phyloP scores from a whole-genome alignment of 2,113 vertebrate genomes.

The Galbula dea region DNA sequence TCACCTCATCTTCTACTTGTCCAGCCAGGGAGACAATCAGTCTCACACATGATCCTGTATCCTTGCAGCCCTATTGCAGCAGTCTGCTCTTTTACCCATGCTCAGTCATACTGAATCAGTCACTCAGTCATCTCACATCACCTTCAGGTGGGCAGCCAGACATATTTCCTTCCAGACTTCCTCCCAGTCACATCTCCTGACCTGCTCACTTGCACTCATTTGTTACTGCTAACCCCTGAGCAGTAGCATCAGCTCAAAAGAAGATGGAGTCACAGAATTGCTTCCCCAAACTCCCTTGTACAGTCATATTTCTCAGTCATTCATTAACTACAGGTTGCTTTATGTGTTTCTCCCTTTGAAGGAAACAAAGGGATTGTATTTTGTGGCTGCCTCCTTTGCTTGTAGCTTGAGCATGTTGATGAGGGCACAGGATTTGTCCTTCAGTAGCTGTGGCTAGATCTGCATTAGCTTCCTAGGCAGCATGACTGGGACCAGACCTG shows the following conservation, averaged over 20 bases:
- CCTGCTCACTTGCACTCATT: background rate
- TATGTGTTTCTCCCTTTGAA: background rate
- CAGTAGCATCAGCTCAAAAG: background rate
- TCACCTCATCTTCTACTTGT: background rate
- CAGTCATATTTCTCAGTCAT: background rate
- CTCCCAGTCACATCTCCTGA: background rate
- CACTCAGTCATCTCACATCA: conserved; percentile 3
- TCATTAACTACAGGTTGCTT: background rate
- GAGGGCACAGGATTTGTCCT: background rate
- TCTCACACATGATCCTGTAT: background rate
- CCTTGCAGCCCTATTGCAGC: background rate
- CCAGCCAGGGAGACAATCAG: background rate
- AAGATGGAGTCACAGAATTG: background rate
- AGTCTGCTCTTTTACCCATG: background rate
- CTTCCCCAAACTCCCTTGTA: background rate
- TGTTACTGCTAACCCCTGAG: background rate
- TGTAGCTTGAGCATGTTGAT: background rate
- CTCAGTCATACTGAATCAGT: conserved; percentile 5
- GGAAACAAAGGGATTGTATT: background rate
- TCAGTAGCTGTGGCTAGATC: background rate
- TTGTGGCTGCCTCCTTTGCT: background rate
- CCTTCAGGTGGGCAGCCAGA: background rate
- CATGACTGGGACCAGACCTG: background rate
- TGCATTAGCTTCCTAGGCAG: background rate
- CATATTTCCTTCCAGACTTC: background rate